Base-by-base conservation (phyloP, 2,888 invertebrate species). In the Sisyra terminalis region DNA sequence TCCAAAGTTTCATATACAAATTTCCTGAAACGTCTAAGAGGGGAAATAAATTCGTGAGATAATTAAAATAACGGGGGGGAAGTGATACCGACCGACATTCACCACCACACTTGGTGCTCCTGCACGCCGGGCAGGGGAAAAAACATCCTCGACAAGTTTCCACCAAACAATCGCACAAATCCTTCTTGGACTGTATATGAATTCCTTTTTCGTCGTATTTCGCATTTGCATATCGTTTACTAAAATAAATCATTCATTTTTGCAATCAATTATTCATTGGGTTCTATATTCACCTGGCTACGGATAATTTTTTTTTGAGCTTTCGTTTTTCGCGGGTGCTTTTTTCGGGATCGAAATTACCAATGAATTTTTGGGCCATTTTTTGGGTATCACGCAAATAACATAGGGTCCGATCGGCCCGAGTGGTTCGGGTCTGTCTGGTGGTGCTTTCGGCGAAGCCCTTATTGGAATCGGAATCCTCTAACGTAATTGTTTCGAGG, bases 91-190 rank as follows among this genome's bases (percentile, higher is more conserved):
- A 75, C 75, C 78, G 70, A 67, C 89, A 89, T 41, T 85, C 83
- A 49, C 76, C 73, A 2, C 83, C 87, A 60, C 88, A 89, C 57
- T 84, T 85, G 16, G 61, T 61, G 0, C 84, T 84, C 14, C 59
- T 63, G 54, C 89, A 89, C 55, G 73, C 78, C 3, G 67, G 57
- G 53, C 87, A 88, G 2, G 79, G 76, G 54, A 79, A 84, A 63
- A 88, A 88, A 57, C 93, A 93, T 0, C 93, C 93, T 1, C 73
- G 66, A 52, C 93, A 93, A 9, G 67, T 65, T 31, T 69, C 67
- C 50, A 78, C 75, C 48, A 90, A 65, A 55, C 92, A 93, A 57
- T 93, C 93, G 50, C 93, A 93, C 9, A 86, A 53, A 61, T 92
- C 82, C 49, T 70, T 61, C 2, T 77, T 76, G 17, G 72, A 72